Evolutionary conservation across 2,888 invertebrate species (phyloP), one percentile per base, ranked within the genome.

Genomic region (Biston betularia): DNA sequence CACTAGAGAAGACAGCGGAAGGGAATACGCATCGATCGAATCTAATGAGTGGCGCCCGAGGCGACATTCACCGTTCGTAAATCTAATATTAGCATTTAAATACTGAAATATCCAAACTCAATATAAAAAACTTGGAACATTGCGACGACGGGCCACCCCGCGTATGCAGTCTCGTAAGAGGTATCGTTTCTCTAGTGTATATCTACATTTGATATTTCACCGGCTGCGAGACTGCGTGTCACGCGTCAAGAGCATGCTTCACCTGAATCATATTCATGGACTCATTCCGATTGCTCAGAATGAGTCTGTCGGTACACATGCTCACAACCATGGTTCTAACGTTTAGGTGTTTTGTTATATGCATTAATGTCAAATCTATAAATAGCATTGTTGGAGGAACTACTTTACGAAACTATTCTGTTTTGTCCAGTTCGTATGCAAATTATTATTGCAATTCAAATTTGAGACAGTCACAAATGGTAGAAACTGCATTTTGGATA

Each of bases 341-440:
- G 50, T 55, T 42, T n/a, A 34, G 48, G 46, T 58, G n/a, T 54
- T 49, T 24, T 60, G 65, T 65, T 50, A 50, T 60, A 54, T 40
- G n/a, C 46, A 53, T 63, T 52, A 42, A 53, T 46, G 45, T 45
- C 11, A n/a, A n/a, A 9, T 48, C 24, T 24, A 33, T 15, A 49
- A 62, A 62, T 24, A 45, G 24, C 15, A 33, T 8, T 55, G 42
- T 55, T 42, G 6, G 10, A 38, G 9, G 0, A 42, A 33, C 8
- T 44, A 11, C 24, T 54, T 42, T 4, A 11, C 42, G 42, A 42
- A 24, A 6, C 12, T 42, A 42, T 54, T 54, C n/a, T 9, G 44
- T 33, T 24, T n/a, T n/a, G 12, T 54, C n/a, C 7, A 12, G 9
- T 42, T 24, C 40, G 40, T 52, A 44, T n/a, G 46, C 4, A 40